Evolutionary conservation across 2,888 invertebrate genomes (phyloP).

Genomic region (Cosmia trapezina): DNA sequence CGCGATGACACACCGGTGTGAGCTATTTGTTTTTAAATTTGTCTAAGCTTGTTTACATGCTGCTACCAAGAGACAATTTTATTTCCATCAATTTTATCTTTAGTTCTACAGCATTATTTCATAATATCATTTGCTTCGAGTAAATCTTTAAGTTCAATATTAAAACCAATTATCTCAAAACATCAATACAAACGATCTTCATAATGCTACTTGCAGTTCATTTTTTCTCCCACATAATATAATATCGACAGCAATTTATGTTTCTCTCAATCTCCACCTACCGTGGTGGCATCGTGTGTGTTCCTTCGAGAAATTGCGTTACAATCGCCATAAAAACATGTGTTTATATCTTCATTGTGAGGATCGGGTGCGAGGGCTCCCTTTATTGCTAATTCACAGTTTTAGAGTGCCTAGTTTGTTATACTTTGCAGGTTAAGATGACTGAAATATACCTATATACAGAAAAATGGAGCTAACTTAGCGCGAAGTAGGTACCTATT

Average conservation of each 20-base stretch:
- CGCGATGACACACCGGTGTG: too few species aligned
- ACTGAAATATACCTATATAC: background rate
- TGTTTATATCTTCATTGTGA: conserved; percentile 72
- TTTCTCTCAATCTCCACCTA: conserved; percentile 61
- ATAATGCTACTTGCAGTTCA: conserved; percentile 36
- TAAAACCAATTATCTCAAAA: conserved; percentile 25
- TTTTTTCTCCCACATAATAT: conserved; percentile 58
- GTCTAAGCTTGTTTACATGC: background rate
- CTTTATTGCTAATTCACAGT: conserved; percentile 66
- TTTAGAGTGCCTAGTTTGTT: conserved; percentile 56
- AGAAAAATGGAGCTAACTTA: background rate
- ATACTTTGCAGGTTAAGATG: conserved; percentile 32
- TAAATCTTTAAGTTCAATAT: background rate
- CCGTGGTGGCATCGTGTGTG: conserved; percentile 66
- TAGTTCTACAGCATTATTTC: background rate
- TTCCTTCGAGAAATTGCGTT: conserved; percentile 67
- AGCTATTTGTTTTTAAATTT: background rate
- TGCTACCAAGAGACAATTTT: too few species aligned
- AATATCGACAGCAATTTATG: conserved; percentile 64
- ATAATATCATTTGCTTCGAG: background rate
- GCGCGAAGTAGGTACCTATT: background rate
- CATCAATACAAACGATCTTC: conserved; percentile 35
- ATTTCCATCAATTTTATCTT: background rate
- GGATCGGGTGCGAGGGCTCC: conserved; percentile 57
- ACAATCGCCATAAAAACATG: conserved; percentile 69